phyloP scores from a whole-genome alignment of 2,888 invertebrate genomes.

The Eumerus sabulonum region DNA sequence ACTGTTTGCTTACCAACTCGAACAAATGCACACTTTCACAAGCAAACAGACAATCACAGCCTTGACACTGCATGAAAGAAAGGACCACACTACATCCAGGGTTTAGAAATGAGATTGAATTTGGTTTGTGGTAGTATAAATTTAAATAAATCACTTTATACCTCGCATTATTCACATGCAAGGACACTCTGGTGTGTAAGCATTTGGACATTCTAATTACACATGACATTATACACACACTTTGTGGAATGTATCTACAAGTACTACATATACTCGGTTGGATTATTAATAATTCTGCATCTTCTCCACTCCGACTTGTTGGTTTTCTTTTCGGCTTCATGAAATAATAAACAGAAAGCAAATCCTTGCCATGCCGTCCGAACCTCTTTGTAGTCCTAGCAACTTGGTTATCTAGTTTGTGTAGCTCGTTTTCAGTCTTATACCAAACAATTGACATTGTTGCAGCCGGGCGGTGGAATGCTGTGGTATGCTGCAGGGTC shows the following conservation, averaged over 20 bases:
- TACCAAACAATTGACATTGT: constrained; percentile 23
- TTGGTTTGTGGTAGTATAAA: constrained; percentile 57
- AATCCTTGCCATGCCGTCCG: neutral
- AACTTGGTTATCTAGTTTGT: constrained; percentile 44
- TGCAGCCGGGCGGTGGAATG: neutral
- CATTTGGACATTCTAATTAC: constrained; percentile 70
- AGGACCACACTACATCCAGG: neutral
- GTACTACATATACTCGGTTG: neutral
- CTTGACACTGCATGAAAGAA: constrained; percentile 33
- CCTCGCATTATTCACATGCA: constrained; percentile 58
- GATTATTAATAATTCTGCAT: constrained; percentile 46
- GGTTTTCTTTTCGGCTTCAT: constrained; percentile 41
- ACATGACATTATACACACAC: constrained; percentile 37
- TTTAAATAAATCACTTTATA: constrained; percentile 60
- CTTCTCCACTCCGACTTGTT: constrained; percentile 40
- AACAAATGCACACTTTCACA: constrained; percentile 52
- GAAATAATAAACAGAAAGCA: constrained; percentile 35
- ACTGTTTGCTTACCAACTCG: constrained; percentile 47
- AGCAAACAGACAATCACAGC: constrained; percentile 46
- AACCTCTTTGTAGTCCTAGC: neutral
- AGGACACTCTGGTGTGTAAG: constrained; percentile 55
- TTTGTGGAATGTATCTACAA: neutral
- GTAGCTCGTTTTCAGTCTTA: constrained; percentile 26
- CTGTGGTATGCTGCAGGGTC: neutral
- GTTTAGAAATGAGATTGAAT: constrained; percentile 14